phyloP scores from a whole-genome alignment of 2,113 vertebrate species.

The Lamprologus sp. region DNA sequence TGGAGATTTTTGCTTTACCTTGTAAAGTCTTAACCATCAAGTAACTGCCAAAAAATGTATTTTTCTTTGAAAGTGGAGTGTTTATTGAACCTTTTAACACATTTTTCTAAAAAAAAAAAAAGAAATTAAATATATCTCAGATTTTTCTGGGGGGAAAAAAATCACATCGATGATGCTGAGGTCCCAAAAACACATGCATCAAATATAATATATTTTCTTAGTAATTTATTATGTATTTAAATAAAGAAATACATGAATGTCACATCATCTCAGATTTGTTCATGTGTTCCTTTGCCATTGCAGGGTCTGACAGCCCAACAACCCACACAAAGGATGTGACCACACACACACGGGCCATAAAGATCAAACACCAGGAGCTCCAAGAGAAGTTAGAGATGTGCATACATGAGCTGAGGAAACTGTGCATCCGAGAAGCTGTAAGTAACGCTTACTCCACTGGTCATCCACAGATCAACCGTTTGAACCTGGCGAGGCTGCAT shows the following conservation, averaged over 20 bases:
- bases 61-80: not conserved
- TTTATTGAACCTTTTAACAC: not conserved
- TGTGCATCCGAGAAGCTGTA: slow-evolving; percentile 84
- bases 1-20: not conserved
- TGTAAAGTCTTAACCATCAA: not conserved
- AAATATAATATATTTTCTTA: not conserved
- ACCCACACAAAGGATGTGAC: slow-evolving; percentile 75
- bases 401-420: slow-evolving; percentile 78
- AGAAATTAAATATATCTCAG: not conserved
- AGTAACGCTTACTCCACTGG: not conserved
- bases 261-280: not conserved
- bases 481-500: not conserved
- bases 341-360: slow-evolving; percentile 73
- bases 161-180: not conserved
- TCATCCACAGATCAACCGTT: not conserved
- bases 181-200: not conserved
- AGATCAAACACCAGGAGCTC: slow-evolving; percentile 77
- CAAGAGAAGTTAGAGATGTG: slow-evolving; percentile 77
- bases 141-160: not conserved
- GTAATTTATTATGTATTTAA: not conserved
- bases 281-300: not conserved
- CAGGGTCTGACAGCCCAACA: slow-evolving; percentile 78
- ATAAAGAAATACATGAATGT: not conserved
- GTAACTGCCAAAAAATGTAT: not conserved
- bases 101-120: accelerated